Percentiles rank a stretch among this genome's conserved stretches.
Evolutionary conservation across 2,888 invertebrate genomes (phyloP).

Genomic region (Neoitamus cyanurus): DNA sequence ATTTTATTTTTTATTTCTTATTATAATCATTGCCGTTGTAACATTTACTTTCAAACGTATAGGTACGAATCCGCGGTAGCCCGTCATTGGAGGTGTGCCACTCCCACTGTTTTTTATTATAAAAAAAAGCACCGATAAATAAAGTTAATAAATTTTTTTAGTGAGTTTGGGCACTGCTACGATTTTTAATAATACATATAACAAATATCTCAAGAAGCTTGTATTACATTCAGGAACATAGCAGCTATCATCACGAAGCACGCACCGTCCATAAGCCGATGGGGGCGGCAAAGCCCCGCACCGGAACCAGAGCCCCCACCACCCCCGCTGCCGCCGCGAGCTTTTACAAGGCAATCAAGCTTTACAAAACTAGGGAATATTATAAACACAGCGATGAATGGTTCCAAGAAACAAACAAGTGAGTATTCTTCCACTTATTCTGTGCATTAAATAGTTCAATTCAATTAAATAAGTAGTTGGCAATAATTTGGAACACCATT

Average conservation of each 20-base stretch:
- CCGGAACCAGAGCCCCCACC: slow-evolving; percentile 63
- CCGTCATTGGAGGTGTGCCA: too few species aligned
- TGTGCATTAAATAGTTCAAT: background rate
- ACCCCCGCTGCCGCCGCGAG: slow-evolving; percentile 61
- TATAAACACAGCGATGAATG: slow-evolving; percentile 72
- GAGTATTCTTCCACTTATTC: slow-evolving; percentile 54
- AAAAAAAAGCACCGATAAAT: too few species aligned
- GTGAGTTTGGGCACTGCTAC: background rate
- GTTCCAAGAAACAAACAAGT: slow-evolving; percentile 62
- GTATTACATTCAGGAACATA: slow-evolving; percentile 18
- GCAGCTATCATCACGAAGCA: slow-evolving; percentile 52
- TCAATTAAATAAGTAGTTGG: background rate
- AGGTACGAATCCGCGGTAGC: too few species aligned
- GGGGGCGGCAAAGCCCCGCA: slow-evolving; percentile 64
- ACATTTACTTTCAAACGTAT: too few species aligned
- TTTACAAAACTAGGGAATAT: slow-evolving; percentile 73
- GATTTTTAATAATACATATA: background rate
- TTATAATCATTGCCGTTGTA: too few species aligned
- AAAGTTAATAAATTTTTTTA: background rate
- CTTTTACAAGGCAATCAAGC: slow-evolving; percentile 72
- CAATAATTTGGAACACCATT: too few species aligned
- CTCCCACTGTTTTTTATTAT: too few species aligned
- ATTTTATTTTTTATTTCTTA: too few species aligned
- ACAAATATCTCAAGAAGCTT: background rate
- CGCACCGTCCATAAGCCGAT: slow-evolving; percentile 61